Conservation (phyloP, 1,140 invertebrate species). For the Zaprionus capensis region DNA sequence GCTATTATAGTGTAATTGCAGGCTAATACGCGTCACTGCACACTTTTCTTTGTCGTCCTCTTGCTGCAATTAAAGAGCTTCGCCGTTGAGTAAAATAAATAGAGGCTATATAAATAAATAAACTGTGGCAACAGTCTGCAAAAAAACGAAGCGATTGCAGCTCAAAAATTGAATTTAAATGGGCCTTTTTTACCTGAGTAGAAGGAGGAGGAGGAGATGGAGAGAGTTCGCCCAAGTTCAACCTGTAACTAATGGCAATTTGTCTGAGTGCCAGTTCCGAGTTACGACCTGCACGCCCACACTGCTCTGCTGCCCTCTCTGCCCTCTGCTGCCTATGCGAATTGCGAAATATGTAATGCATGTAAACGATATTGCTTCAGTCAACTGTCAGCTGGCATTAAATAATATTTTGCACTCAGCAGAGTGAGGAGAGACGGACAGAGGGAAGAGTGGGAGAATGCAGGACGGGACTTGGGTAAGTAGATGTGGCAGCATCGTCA, state of each 20-base stretch:
- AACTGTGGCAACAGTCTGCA: background rate
- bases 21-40: background rate
- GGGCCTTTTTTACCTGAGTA: background rate
- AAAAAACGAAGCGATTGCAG: constrained; percentile 11
- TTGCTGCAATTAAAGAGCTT: constrained; percentile 53
- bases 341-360: constrained; percentile 65
- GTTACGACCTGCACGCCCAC: background rate
- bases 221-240: constrained; percentile 25
- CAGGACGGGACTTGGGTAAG: constrained; percentile 7
- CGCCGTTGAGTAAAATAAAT: constrained; percentile 44
- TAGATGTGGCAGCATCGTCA: constrained; percentile 38
- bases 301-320: background rate
- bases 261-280: constrained; percentile 59
- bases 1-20: background rate
- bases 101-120: constrained; percentile 31
- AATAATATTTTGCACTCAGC: constrained; percentile 75
- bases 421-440: background rate
- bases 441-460: background rate
- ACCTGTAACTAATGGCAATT: constrained; percentile 65
- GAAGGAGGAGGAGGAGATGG: background rate
- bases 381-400: constrained; percentile 79
- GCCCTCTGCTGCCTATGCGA: background rate
- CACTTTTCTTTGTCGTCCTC: constrained; percentile 5
- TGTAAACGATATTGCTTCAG: constrained; percentile 80
- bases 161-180: constrained; percentile 13